Evolutionary conservation across 2,888 invertebrate genomes (phyloP), one percentile per base, ranked within the genome.

Genomic region (Dryobotodes eremita): DNA sequence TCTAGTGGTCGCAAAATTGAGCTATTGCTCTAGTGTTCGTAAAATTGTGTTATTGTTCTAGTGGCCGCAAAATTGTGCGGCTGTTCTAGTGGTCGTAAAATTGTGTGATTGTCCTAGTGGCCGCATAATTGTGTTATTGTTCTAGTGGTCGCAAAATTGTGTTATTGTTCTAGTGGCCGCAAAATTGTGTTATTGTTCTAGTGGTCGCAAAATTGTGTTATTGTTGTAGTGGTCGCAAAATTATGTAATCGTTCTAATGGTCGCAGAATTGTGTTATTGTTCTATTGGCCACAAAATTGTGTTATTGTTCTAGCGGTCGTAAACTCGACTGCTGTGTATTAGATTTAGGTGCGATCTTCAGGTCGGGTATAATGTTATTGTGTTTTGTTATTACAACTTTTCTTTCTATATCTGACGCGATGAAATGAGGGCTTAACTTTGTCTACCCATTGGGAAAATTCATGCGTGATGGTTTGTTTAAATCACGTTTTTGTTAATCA

Each of bases 401-500:
- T n/a, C n/a, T n/a, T n/a, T n/a, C n/a, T n/a, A n/a, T n/a, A n/a
- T n/a, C n/a, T n/a, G n/a, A n/a, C n/a, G n/a, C n/a, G n/a, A n/a
- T n/a, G n/a, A n/a, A n/a, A n/a, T n/a, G n/a, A n/a, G n/a, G n/a
- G n/a, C n/a, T n/a, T n/a, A n/a, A n/a, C n/a, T n/a, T n/a, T n/a
- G n/a, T n/a, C n/a, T n/a, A n/a, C n/a, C n/a, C n/a, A n/a, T n/a
- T n/a, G n/a, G n/a, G n/a, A n/a, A n/a, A n/a, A n/a, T n/a, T n/a
- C n/a, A n/a, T n/a, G n/a, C n/a, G n/a, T n/a, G n/a, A n/a, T n/a
- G n/a, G n/a, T n/a, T n/a, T n/a, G n/a, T n/a, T n/a, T n/a, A n/a
- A n/a, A n/a, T n/a, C n/a, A n/a, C n/a, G n/a, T n/a, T n/a, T 36
- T 42, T 74, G 50, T 55, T 46, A 46, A 75, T 31, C 20, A 20